Evolutionary conservation across 37 sponge, comb jelly and placozoan genomes (phyloP).

Genomic region (Cladorhizidae sp.): DNA sequence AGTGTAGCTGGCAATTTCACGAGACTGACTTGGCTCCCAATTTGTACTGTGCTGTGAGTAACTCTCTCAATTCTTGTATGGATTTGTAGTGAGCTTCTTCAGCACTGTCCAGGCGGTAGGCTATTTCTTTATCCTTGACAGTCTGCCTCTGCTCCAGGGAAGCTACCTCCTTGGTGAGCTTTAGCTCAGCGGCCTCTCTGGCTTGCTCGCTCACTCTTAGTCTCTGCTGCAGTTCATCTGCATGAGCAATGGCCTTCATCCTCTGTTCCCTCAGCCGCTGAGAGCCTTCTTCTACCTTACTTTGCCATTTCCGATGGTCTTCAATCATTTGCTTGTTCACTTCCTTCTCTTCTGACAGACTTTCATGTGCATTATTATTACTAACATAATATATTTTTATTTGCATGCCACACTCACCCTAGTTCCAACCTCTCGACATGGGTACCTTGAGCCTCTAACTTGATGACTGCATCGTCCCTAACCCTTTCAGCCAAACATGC

Average conservation of each 20-base stretch:
- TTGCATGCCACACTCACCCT: slow-evolving; percentile 41
- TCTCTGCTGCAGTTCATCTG: slow-evolving; percentile 22
- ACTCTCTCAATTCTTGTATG: slow-evolving; percentile 49
- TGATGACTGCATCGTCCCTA: slow-evolving; percentile 56
- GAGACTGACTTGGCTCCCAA: slow-evolving; percentile 46
- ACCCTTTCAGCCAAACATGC: slow-evolving; percentile 67
- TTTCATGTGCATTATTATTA: background rate
- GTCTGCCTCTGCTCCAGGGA: slow-evolving; percentile 26
- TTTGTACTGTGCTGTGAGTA: slow-evolving; percentile 49
- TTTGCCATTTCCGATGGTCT: slow-evolving; percentile 32
- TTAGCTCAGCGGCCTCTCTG: slow-evolving; percentile 43
- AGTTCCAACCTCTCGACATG: slow-evolving; percentile 25
- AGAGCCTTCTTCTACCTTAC: slow-evolving; percentile 46
- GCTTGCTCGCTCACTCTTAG: slow-evolving; percentile 32
- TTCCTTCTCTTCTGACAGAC: slow-evolving; percentile 65
- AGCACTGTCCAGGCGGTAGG: slow-evolving; percentile 27
- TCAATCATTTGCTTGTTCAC: slow-evolving; percentile 40
- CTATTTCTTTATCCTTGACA: slow-evolving; percentile 47
- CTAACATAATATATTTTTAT: background rate
- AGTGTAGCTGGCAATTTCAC: background rate
- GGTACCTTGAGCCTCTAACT: slow-evolving; percentile 20
- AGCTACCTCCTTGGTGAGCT: slow-evolving; percentile 40
- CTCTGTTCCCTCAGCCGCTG: slow-evolving; percentile 65
- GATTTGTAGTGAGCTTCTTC: slow-evolving; percentile 55
- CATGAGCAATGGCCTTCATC: slow-evolving; percentile 30